Evolutionary conservation across 2,888 invertebrate species (phyloP).

Genomic region (Anthrax anthrax): DNA sequence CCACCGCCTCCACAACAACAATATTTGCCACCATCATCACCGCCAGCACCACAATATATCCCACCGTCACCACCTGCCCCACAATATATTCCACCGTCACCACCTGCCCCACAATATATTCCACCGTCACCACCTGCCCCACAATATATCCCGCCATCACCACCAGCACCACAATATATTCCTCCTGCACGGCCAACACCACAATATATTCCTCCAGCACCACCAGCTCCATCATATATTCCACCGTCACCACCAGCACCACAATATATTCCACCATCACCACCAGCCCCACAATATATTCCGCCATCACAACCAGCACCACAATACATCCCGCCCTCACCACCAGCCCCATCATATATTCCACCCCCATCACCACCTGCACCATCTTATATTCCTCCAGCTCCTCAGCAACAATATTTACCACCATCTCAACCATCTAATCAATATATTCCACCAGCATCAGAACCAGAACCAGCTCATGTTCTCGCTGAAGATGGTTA

Average conservation of each 20-base stretch:
- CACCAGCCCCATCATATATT: neutral
- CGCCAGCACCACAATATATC: neutral
- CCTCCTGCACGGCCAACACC: neutral
- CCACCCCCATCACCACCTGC: neutral
- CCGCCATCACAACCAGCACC: neutral
- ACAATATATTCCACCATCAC: neutral
- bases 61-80: neutral
- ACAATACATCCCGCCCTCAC: neutral
- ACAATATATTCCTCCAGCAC: neutral
- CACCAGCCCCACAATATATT: neutral
- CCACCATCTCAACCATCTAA: constrained; percentile 2
- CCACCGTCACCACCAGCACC: neutral
- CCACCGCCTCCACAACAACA: neutral
- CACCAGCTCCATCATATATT: neutral
- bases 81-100: neutral
- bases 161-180: neutral
- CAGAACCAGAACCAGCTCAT: constrained; percentile 1
- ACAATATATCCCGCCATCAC: neutral
- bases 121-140: neutral
- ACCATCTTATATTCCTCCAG: neutral
- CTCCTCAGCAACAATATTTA: constrained; percentile 1
- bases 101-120: neutral
- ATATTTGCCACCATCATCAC: constrained; percentile 1
- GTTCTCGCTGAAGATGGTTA: constrained; percentile 2
- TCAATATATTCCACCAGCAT: constrained; percentile 3